Base-by-base conservation (phyloP, 2,888 invertebrate species). In the Habroteleia sp. region DNA sequence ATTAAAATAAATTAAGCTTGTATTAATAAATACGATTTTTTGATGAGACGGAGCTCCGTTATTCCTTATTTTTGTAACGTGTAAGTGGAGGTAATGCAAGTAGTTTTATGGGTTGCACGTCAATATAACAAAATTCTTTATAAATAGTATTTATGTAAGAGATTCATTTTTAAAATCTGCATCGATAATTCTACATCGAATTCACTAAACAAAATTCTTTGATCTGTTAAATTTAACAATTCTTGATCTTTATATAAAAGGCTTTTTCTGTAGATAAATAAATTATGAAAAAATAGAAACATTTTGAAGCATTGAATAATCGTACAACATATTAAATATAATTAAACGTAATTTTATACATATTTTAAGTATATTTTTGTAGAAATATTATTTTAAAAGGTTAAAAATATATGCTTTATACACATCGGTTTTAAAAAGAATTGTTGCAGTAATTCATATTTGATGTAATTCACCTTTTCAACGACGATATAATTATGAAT, bases 51-150 rank as follows among this genome's bases (percentile, higher is more conserved):
- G 44, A 27, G 33, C 65, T 37, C 5, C 33, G 10, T 31, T 41
- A 17, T 33, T 14, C 42, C 13, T 42, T 39, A n/a, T 37, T 37
- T 13, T n/a, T n/a, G 14, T 8, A 29, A 33, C 37, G 17, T 10
- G 7, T 46, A 42, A 46, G 46, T 16, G 29, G 14, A 37, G 31
- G 29, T 11, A 23, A 16, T 39, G 65, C 46, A 39, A 46, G 23
- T 8, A 8, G 25, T 42, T 66, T 54, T 25, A 25, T 17, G 48
- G 39, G 39, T 11, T 56, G 33, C 4, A 56, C 16, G 50, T 46
- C 58, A 58, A 58, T 50, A 69, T 50, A 60, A 60, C 58, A 42
- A 44, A 60, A 60, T 69, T 69, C 60, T 60, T 60, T 52, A 69
- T 60, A 69, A 69, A 60, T 69, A 69, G 42, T 60, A 60, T 69